Evolutionary conservation across 2,113 vertebrate genomes (phyloP), one percentile per base, ranked within the genome.

Genomic region (Perccottus glenii): DNA sequence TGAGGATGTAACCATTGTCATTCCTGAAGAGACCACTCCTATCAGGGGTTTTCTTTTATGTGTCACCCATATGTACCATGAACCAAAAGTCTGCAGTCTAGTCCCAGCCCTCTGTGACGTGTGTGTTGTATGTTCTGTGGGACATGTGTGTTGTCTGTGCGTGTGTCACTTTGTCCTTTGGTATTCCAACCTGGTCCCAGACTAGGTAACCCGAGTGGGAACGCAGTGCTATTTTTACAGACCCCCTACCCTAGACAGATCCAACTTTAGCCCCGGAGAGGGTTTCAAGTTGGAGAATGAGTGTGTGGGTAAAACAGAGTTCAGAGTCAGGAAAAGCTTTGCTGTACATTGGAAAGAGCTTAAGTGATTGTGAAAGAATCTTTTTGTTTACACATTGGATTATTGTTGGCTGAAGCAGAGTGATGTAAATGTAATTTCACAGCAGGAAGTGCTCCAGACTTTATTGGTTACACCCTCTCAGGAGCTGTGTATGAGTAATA

Each of bases 181-280:
- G 48, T 73, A 80, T 83, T 48, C 51, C 36, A 68, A 85, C 83
- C 78, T 81, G 75, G 64, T 68, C 69, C 58, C 40, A 68, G 69
- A 15, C 49, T 36, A n/a, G 48, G 86, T 77, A 88, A 89, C 81
- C 81, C 58, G 87, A 89, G 84, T 48, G 33, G 52, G 69, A 46
- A 70, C 70, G 58, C 32, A 0, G 62, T 27, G 53, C 82, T 87
- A 89, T 89, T 85, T 87, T 76, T 87, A 75, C 68, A 35, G 59
- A 2, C 73, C 71, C 56, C 46, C 51, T 45, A 5, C 73, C 66
- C 60, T 75, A 82, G 72, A 81, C 83, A 43, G 73, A 70, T 64
- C 78, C 48, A 4, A 55, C 67, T 75, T 65, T 67, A 72, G 80
- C 55, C 70, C 48, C 44, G 11, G 63, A 46, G 74, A 11, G 50